Evolutionary conservation across 1,140 invertebrate species (phyloP).

Genomic region (Zaprionus davidi): DNA sequence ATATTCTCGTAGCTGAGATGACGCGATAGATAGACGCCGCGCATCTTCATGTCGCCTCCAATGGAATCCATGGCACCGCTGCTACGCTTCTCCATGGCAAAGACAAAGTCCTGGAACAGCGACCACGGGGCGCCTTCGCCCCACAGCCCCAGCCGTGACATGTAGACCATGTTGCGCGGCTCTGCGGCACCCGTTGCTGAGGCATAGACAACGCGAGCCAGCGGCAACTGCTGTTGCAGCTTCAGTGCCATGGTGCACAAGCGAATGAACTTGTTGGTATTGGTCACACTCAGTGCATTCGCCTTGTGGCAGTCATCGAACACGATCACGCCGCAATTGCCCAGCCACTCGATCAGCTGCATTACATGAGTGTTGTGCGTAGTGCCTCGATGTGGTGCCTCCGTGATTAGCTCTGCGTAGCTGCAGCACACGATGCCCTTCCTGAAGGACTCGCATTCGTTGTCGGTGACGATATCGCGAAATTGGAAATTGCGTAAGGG

Average conservation of each 20-base stretch:
- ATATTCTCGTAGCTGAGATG: slow-evolving; percentile 99
- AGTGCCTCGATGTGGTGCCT: slow-evolving; percentile 92
- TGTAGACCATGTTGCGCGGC: slow-evolving; percentile 99
- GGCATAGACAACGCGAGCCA: slow-evolving; percentile 98
- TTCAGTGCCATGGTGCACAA: slow-evolving; percentile 96
- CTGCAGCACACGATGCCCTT: slow-evolving; percentile 99
- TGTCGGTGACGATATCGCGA: slow-evolving; percentile 95
- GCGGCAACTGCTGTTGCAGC: slow-evolving; percentile 96
- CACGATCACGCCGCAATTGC: slow-evolving; percentile 97
- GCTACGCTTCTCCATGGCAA: slow-evolving; percentile 97
- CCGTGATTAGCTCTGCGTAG: slow-evolving; percentile 99
- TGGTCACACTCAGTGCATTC: slow-evolving; percentile 97
- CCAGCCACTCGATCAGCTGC: slow-evolving; percentile 98
- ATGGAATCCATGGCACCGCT: slow-evolving; percentile 99
- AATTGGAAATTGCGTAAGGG: slow-evolving; percentile 97
- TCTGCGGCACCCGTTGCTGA: slow-evolving; percentile 99
- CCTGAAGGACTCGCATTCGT: slow-evolving; percentile 90
- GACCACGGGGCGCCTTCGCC: slow-evolving; percentile 97
- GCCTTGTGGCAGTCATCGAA: slow-evolving; percentile 99
- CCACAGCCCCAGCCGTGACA: slow-evolving; percentile 99
- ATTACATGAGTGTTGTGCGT: slow-evolving; percentile 97
- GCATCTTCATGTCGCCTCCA: slow-evolving; percentile 99
- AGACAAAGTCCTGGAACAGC: slow-evolving; percentile 98
- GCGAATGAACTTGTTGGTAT: slow-evolving; percentile 95
- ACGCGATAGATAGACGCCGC: slow-evolving; percentile 99